These are phyloP conservation scores for Notamacropus eugenii DNA, from an alignment of 2,797 vertebrate genomes.

Conservation along the genomic window DNA sequence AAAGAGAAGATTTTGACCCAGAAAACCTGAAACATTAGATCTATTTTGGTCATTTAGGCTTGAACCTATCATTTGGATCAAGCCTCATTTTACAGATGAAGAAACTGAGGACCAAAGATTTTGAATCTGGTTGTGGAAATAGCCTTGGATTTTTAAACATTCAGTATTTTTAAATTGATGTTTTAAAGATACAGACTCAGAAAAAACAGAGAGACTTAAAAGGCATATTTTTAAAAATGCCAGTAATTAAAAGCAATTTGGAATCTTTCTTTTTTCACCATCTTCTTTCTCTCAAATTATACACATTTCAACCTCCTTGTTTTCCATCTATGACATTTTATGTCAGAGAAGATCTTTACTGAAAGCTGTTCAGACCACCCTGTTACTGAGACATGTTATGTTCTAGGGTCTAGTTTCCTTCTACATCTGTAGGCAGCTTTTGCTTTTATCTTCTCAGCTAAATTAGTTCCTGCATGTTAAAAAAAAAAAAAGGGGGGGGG, in stretches of 20 bases:
- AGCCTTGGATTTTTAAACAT: background rate
- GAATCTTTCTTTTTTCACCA: background rate
- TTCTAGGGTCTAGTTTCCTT: slow-evolving; percentile 65
- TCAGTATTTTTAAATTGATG: background rate
- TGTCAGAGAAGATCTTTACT: slow-evolving; percentile 29
- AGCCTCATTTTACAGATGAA: background rate
- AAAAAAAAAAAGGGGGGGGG: slow-evolving; percentile 62
- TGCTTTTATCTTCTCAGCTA: slow-evolving; percentile 81
- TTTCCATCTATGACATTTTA: slow-evolving; percentile 18
- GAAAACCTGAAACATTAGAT: background rate
- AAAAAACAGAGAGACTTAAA: slow-evolving; percentile 18
- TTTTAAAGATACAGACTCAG: background rate
- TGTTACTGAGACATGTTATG: slow-evolving; percentile 32
- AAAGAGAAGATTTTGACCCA: background rate
- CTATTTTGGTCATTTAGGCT: background rate
- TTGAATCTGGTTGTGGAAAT: slow-evolving; percentile 11
- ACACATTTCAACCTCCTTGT: background rate
- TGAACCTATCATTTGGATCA: background rate
- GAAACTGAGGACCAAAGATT: background rate
- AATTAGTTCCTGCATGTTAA: slow-evolving; percentile 78
- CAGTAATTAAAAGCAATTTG: slow-evolving; percentile 2
- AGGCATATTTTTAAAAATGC: background rate
- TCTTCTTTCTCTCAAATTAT: background rate
- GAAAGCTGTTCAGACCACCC: slow-evolving; percentile 50
- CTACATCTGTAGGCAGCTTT: slow-evolving; percentile 69